Evolutionary conservation across 2,797 vertebrate species (phyloP), one percentile per base, ranked within the genome.

Genomic region (Eremophila alpestris): DNA sequence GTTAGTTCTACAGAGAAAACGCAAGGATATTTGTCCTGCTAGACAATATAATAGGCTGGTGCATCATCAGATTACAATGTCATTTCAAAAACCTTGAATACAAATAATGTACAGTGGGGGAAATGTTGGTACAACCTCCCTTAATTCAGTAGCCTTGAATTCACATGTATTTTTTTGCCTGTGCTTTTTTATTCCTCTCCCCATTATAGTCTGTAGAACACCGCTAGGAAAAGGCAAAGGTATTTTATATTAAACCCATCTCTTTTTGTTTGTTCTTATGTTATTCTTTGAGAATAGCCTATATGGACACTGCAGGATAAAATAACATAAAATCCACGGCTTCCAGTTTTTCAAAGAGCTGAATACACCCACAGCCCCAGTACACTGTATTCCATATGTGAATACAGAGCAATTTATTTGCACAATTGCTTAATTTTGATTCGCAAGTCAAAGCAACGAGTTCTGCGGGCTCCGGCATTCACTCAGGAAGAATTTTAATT

Each of bases 61-160:
- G 99, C 99, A 99, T 99, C 99, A 99, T 99, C 99, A 99, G 99
- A 99, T 99, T 99, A 99, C 99, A 99, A 99, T 99, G 99, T 99
- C 99, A 99, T 99, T 99, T 99, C 98, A 99, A 99, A 99, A 99
- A 99, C 99, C 99, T 99, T 99, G 99, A 99, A 99, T 99, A 99
- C 99, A 99, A 99, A 99, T 99, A 99, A 99, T 98, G 98, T 98
- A 98, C 98, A 98, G 97, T 98, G 96, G 92, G 97, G 98, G 97
- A 98, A 99, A 99, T 98, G 98, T 99, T 99, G 98, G 98, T 97
- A 98, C 98, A 97, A 97, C 97, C 97, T 98, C 98, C 98, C 98
- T 98, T 99, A 98, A 99, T 99, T 99, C 98, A 98, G 97, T 98
- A 98, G 98, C 98, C 98, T 98, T 98, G 98, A 98, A 99, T 99